phyloP scores from a whole-genome alignment of 2,113 vertebrate species.

The Thermophis baileyi region DNA sequence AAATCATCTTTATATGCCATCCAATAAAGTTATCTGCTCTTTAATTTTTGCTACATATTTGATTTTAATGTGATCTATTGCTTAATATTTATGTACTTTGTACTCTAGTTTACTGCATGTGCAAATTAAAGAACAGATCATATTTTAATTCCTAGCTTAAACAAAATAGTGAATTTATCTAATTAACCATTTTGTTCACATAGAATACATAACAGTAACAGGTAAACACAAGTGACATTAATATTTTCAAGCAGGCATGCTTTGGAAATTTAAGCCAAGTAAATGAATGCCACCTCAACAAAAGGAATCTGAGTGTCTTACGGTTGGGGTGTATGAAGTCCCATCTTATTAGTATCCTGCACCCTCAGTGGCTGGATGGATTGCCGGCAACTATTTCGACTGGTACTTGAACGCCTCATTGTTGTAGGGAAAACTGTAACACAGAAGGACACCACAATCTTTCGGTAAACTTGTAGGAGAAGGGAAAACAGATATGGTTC shows the following conservation, averaged over 20 bases:
- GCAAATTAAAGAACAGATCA: not conserved
- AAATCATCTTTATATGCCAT: not conserved
- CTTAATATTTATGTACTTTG: not conserved
- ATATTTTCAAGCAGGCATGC: not conserved
- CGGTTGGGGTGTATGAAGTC: constrained; percentile 85
- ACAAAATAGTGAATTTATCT: not conserved
- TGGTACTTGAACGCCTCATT: constrained; percentile 73
- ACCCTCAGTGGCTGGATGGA: constrained; percentile 82
- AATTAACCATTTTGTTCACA: not conserved
- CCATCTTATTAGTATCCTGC: constrained; percentile 82
- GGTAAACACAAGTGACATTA: not conserved
- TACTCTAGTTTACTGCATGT: not conserved
- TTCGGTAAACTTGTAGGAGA: not conserved
- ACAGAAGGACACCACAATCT: not conserved
- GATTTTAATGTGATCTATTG: not conserved
- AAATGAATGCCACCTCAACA: not conserved
- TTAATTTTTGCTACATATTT: not conserved
- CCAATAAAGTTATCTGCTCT: not conserved
- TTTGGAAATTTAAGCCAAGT: not conserved
- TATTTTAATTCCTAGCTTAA: not conserved
- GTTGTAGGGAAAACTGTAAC: constrained; percentile 16
- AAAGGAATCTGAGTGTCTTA: constrained; percentile 45
- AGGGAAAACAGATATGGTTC: not conserved
- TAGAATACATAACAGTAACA: not conserved
- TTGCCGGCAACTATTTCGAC: constrained; percentile 68